Evolutionary conservation across 92 coral and sea anemone species (phyloP), one percentile per base, ranked within the genome.

Genomic region (Phenganax subtilis): DNA sequence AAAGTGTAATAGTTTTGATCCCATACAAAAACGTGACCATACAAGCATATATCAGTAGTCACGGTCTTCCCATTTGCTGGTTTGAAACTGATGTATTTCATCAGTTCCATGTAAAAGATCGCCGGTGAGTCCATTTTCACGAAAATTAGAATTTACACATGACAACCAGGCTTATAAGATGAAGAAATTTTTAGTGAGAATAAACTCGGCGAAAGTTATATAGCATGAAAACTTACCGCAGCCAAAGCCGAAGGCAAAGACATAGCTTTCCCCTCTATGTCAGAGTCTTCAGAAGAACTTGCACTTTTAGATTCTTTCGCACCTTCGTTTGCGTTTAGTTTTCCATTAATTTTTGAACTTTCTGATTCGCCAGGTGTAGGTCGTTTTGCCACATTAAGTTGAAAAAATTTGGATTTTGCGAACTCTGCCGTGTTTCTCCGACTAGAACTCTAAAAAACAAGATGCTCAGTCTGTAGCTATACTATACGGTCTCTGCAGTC

Each of bases 221-320:
- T 0, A 61, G 67, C 1, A 15, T 7, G 25, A n/a, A 52, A 75
- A 75, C 60, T 75, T 75, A 75, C 80, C 7, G 53, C 20, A 55
- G 60, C 64, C 8, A 51, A 65, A 14, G 80, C 80, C 20, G 53
- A 14, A 55, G 60, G 60, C 8, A 51, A 65, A 14, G 80, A 55
- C 3, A 11, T 6, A 57, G 66, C 5, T 51, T 8, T 62, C 51
- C 28, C 83, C 52, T 63, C 74, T 12, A 62, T 65, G 56, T 62
- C 83, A 63, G 83, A 79, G 16, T 79, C 83, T 20, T 79, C 83
- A 14, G 83, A 79, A 11, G 83, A 79, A 29, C 83, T 79, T 79
- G 16, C 74, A 25, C 69, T 79, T 63, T 62, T 73, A 51, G 28
- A 14, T 30, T 63, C 15, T 68, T 79, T 63, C 53, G 10, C 12